Conservation (phyloP, 2,113 vertebrate species). For the Amphilophus citrinellus region DNA sequence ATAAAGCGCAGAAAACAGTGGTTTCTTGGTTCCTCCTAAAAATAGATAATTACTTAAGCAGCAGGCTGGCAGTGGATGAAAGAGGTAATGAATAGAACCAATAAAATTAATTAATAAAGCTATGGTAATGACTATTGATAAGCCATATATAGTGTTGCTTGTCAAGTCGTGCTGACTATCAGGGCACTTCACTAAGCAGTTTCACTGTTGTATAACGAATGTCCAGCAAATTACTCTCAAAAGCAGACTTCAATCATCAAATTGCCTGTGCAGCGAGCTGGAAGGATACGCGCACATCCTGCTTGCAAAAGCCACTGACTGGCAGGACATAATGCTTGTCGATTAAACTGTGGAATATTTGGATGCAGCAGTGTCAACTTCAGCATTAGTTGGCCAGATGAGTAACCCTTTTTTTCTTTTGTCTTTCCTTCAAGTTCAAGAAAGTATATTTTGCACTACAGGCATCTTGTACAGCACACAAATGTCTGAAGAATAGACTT, state of each 20-base stretch:
- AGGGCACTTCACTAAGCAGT: slow-evolving; percentile 53
- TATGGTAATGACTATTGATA: slow-evolving; percentile 71
- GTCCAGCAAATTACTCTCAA: slow-evolving; percentile 61
- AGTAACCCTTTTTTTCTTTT: neutral
- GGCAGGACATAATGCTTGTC: slow-evolving; percentile 8
- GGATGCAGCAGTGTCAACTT: neutral
- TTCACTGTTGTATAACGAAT: slow-evolving; percentile 56
- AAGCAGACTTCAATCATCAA: slow-evolving; percentile 66
- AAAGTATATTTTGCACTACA: neutral
- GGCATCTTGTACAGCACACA: neutral
- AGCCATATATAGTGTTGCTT: slow-evolving; percentile 51
- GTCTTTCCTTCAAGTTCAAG: neutral
- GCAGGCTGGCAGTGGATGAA: slow-evolving; percentile 31
- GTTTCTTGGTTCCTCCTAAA: slow-evolving; percentile 17
- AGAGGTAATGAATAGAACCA: slow-evolving; percentile 40
- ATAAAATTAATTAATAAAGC: slow-evolving; percentile 66
- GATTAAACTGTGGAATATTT: neutral
- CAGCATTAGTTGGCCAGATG: neutral
- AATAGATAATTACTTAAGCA: slow-evolving; percentile 45
- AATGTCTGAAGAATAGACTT: neutral
- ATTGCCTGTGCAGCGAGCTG: slow-evolving; percentile 51
- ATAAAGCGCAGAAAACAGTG: neutral
- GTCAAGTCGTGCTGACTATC: slow-evolving; percentile 44
- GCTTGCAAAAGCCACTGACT: slow-evolving; percentile 33
- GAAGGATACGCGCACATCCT: slow-evolving; percentile 22